phyloP scores from a whole-genome alignment of 2,888 invertebrate species.

The Junonia oenone region DNA sequence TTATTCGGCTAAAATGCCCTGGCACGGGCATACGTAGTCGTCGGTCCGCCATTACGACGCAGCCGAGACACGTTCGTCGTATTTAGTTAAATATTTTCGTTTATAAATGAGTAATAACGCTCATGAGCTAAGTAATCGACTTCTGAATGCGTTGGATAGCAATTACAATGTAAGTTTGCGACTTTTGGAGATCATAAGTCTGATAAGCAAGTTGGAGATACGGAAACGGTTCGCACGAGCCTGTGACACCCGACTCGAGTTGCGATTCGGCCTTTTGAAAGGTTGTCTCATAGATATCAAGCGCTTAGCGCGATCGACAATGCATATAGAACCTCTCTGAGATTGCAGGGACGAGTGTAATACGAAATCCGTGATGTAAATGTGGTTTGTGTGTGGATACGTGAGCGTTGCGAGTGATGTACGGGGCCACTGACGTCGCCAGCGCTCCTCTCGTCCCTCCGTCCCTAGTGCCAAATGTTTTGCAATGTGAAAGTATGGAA shows the following conservation, averaged over 20 bases:
- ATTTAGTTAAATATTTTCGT: slow-evolving; percentile 80
- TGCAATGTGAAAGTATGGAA: slow-evolving; percentile 78
- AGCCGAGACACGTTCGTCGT: slow-evolving; percentile 81
- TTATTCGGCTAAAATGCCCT: slow-evolving; percentile 81
- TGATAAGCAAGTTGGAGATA: slow-evolving; percentile 61
- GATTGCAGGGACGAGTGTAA: slow-evolving; percentile 41
- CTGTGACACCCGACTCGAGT: slow-evolving; percentile 74
- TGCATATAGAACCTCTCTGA: slow-evolving; percentile 42
- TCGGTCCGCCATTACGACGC: slow-evolving; percentile 81
- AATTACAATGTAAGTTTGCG: slow-evolving; percentile 96
- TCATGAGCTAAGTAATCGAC: slow-evolving; percentile 95
- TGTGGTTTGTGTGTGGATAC: slow-evolving; percentile 57
- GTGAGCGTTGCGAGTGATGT: slow-evolving; percentile 64
- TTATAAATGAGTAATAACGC: slow-evolving; percentile 90
- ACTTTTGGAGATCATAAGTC: slow-evolving; percentile 66
- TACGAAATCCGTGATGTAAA: slow-evolving; percentile 50
- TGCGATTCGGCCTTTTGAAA: slow-evolving; percentile 61
- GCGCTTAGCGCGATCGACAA: slow-evolving; percentile 41
- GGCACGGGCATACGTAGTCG: slow-evolving; percentile 81
- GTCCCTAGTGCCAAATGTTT: slow-evolving; percentile 76
- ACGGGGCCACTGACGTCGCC: slow-evolving; percentile 74
- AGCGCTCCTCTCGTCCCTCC: slow-evolving; percentile 64
- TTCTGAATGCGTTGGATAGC: slow-evolving; percentile 97
- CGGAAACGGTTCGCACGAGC: slow-evolving; percentile 74
- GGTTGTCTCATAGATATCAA: slow-evolving; percentile 52